Evolutionary conservation across 2,888 invertebrate species (phyloP), one percentile per base, ranked within the genome.

Genomic region (Leptinotarsa juncta): DNA sequence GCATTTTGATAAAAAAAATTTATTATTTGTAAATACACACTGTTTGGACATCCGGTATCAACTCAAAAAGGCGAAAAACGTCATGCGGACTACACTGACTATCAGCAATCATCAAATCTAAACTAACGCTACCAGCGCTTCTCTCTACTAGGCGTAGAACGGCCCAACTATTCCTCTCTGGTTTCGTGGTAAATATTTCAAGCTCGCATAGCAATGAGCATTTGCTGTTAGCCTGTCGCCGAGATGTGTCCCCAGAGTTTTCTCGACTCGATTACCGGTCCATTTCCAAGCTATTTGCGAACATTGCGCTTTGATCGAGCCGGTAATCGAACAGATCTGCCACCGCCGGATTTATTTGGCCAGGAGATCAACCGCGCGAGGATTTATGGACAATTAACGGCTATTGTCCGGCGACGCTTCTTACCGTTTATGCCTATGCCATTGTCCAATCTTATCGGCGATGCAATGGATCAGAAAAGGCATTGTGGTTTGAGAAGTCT

Each of bases 341-440:
- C 67, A 69, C 70, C 50, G 72, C 72, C 51, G 72, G 74, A 79
- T 79, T 79, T 78, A 79, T 79, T 79, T 73, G 73, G 71, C 72
- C 70, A 42, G 71, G 76, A 76, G 77, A 77, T 80, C 77, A 73
- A 66, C 75, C 57, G 49, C 70, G 62, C 42, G 14, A 65, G 67
- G 77, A 80, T 80, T 80, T 79, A 80, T 79, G 76, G 80, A 76
- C 80, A 77, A 80, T 80, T 80, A 80, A 75, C 77, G 65, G 71
- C 71, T 68, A 79, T 74, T 78, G 74, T 77, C 73, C 70, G 73
- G 50, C 62, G 53, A 48, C 55, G 57, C 53, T 69, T 69, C 51
- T 48, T 55, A 49, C 68, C 65, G 72, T 65, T 75, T 74, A 72
- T 72, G 73, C 72, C 71, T 26, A 67, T 14, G 57, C 71, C 42